Conservation (phyloP, 2,113 vertebrate genomes). For the Bolborhynchus lineola region DNA sequence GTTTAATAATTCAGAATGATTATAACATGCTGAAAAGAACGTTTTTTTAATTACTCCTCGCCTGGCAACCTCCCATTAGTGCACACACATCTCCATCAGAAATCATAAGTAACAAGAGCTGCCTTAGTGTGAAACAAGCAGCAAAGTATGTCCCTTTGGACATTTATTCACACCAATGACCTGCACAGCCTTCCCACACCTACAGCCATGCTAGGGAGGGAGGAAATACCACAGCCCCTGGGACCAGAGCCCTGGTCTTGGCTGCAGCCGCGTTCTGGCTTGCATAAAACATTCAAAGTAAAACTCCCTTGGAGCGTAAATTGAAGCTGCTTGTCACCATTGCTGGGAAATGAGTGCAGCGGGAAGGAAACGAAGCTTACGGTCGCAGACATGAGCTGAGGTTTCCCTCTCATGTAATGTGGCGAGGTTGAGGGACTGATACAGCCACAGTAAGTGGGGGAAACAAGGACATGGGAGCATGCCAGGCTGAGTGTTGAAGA, state of each 20-base stretch:
- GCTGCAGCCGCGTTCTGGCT: neutral
- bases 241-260: neutral
- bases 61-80: constrained; percentile 13
- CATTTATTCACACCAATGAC: neutral
- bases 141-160: neutral
- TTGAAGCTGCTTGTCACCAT: neutral
- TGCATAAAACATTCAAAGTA: neutral
- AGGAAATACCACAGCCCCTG: neutral
- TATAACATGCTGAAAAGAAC: constrained; percentile 32
- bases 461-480: neutral
- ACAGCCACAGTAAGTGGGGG: neutral
- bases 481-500: neutral
- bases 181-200: neutral
- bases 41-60: constrained; percentile 49
- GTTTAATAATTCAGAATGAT: constrained; percentile 55
- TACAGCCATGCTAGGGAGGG: fast-evolving
- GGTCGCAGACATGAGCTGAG: neutral
- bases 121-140: neutral
- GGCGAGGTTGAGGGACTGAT: neutral
- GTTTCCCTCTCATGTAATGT: constrained; percentile 7
- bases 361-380: neutral
- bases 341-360: neutral
- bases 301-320: neutral
- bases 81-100: neutral
- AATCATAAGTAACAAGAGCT: neutral